Conservation (phyloP, 2,888 invertebrate genomes). For the Hypena proboscidalis region DNA sequence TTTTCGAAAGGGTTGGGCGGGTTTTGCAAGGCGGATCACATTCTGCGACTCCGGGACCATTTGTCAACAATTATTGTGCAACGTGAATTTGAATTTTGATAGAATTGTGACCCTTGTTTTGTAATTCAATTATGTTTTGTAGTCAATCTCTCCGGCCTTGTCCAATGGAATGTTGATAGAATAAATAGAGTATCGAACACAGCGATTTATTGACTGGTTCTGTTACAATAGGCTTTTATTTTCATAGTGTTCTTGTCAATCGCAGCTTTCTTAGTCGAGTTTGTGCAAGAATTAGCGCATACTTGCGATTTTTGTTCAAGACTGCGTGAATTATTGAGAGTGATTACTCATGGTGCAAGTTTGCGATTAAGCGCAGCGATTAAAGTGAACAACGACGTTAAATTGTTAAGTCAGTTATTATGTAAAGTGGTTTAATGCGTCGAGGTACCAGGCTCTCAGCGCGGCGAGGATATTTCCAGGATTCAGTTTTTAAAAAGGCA, state of each 20-base stretch:
- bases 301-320: constrained; percentile 25
- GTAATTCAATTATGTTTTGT: constrained; percentile 47
- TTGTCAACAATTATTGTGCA: constrained; percentile 76
- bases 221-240: constrained; percentile 13
- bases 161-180: constrained; percentile 27
- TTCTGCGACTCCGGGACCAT: constrained; percentile 61
- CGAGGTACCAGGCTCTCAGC: constrained; percentile 5
- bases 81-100: constrained; percentile 47
- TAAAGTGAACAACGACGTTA: constrained; percentile 32
- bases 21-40: constrained; percentile 74
- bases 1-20: constrained; percentile 62
- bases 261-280: constrained; percentile 17
- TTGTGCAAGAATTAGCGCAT: constrained; percentile 19
- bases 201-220: constrained; percentile 3
- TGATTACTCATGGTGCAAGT: constrained; percentile 26
- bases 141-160: constrained; percentile 52
- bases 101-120: constrained; percentile 49
- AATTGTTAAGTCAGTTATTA: constrained; percentile 36
- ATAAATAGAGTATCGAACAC: constrained; percentile 10
- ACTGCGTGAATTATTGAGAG: constrained; percentile 17
- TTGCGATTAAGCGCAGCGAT: constrained; percentile 36
- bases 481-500: not conserved
- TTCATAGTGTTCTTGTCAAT: constrained; percentile 11
- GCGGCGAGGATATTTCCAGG: constrained; percentile 10
- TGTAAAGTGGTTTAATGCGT: constrained; percentile 34